Percentiles rank a stretch among this genome's conserved stretches.
Evolutionary conservation across 1,140 invertebrate species (phyloP).

Genomic region (Drosophila pruinosa): DNA sequence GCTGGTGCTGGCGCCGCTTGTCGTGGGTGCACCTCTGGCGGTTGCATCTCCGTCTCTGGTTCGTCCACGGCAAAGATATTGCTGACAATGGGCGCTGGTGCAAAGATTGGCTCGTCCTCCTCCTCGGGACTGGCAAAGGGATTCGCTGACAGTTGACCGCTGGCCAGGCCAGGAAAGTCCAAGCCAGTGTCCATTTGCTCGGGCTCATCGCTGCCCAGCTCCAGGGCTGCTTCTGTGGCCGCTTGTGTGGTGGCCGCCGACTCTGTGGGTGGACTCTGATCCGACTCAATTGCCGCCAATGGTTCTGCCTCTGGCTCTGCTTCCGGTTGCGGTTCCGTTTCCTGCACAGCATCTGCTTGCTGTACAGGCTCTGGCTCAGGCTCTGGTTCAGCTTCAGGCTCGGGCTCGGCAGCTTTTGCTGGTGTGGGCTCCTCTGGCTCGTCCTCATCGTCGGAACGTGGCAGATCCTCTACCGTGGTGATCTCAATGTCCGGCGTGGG

Average conservation of each 20-base stretch:
- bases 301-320: conserved; percentile 2
- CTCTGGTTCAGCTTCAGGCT: background rate
- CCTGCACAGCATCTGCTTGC: no score
- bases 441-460: conserved; percentile 81
- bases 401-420: conserved; percentile 1
- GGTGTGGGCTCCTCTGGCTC: conserved; percentile 43
- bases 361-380: conserved; percentile 5
- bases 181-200: conserved; percentile 80
- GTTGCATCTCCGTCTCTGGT: conserved; percentile 40
- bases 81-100: conserved; percentile 48
- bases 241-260: conserved; percentile 48
- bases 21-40: background rate
- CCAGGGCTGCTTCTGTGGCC: conserved; percentile 5
- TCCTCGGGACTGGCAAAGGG: conserved; percentile 84
- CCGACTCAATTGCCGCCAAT: conserved; percentile 31
- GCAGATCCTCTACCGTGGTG: conserved; percentile 78
- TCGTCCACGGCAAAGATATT: conserved; percentile 81
- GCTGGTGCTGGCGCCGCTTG: background rate
- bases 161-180: conserved; percentile 70
- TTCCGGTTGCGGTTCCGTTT: conserved; percentile 1
- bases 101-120: conserved; percentile 62
- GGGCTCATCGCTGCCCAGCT: conserved; percentile 45
- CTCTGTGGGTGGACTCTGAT: conserved; percentile 72
- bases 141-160: conserved; percentile 81
- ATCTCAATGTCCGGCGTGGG: conserved; percentile 81